Evolutionary conservation across 2,888 invertebrate genomes (phyloP).

Genomic region (Pyralis farinalis): DNA sequence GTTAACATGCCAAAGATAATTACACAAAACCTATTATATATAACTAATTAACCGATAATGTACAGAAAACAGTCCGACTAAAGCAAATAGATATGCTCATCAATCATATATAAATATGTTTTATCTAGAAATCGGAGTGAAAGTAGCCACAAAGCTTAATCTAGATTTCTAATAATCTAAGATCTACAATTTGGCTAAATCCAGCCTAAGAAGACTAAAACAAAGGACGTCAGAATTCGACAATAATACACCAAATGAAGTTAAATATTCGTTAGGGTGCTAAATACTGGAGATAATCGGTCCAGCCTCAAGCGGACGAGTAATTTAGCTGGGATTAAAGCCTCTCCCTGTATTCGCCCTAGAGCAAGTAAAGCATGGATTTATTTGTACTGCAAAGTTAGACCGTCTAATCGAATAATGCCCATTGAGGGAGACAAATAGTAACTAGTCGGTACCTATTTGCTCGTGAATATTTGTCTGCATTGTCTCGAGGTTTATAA

Average conservation of each 20-base stretch:
- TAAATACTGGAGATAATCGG: constrained; percentile 24
- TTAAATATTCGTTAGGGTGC: constrained; percentile 30
- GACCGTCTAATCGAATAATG: constrained; percentile 34
- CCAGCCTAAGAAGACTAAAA: background rate
- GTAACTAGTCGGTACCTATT: background rate
- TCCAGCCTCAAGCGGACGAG: constrained; percentile 5
- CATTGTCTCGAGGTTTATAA: background rate
- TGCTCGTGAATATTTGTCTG: background rate
- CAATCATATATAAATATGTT: too few species aligned
- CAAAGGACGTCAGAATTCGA: constrained; percentile 15
- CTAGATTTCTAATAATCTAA: too few species aligned
- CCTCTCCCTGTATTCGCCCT: constrained; percentile 13
- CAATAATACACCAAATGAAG: constrained; percentile 20
- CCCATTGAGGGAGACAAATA: constrained; percentile 24
- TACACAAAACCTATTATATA: too few species aligned
- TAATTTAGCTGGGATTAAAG: constrained; percentile 13
- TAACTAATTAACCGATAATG: too few species aligned
- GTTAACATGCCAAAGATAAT: too few species aligned
- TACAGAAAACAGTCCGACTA: too few species aligned
- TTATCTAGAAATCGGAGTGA: too few species aligned
- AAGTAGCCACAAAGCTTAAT: too few species aligned
- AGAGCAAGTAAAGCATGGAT: constrained; percentile 36
- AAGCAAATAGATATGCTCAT: too few species aligned
- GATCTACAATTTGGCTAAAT: too few species aligned
- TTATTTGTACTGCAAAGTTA: constrained; percentile 35